Percentiles rank a stretch among this genome's conserved stretches.
Conservation (phyloP, 2,797 vertebrate genomes). For the Brachymystax lenok region DNA sequence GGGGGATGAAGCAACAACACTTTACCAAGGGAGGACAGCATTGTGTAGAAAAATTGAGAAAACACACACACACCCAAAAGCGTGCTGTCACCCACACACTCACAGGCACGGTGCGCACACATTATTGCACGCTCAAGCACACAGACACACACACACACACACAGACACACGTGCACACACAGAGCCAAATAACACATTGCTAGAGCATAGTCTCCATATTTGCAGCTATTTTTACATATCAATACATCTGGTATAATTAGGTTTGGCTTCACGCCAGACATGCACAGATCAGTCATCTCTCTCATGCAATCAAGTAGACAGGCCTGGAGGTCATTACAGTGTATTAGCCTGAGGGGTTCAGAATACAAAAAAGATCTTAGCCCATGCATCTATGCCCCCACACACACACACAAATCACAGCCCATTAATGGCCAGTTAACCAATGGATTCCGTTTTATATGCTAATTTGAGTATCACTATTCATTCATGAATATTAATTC, state of each 20-base stretch:
- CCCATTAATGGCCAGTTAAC: conserved; percentile 65
- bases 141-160: conserved; percentile 20
- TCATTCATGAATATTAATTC: not conserved
- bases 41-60: not conserved
- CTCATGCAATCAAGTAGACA: conserved; percentile 75
- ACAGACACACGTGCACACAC: not conserved
- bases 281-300: conserved; percentile 73
- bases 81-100: conserved; percentile 12
- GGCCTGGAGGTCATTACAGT: conserved; percentile 58
- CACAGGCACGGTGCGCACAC: conserved; percentile 22
- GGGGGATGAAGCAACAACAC: conserved; percentile 21
- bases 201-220: not conserved
- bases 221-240: not conserved
- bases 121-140: not conserved
- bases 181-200: conserved; percentile 48
- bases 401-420: conserved; percentile 40
- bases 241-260: conserved; percentile 67
- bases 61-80: not conserved
- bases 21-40: conserved; percentile 43
- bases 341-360: conserved; percentile 52
- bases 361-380: conserved; percentile 5
- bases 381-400: conserved; percentile 14
- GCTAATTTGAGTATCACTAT: conserved; percentile 22
- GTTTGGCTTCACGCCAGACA: conserved; percentile 72
- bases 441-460: conserved; percentile 58